A percentile compares a stretch with the other conserved stretches of the same genome.
Conservation (phyloP, 2,113 vertebrate genomes). For the Thalassoma bifasciatum region DNA sequence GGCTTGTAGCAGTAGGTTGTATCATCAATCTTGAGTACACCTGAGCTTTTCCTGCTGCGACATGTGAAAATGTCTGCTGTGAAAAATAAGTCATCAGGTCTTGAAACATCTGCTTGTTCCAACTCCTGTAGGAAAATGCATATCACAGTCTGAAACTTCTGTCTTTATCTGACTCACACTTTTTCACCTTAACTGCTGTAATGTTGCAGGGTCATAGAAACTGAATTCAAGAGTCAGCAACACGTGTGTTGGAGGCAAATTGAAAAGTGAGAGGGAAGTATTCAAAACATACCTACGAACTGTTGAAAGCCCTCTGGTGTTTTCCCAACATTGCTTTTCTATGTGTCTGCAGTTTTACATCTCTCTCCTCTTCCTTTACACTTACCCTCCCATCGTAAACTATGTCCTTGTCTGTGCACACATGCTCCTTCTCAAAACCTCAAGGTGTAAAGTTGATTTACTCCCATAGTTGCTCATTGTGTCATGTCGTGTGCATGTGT, state of each 20-base stretch:
- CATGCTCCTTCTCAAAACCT: constrained; percentile 52
- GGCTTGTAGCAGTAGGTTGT: not conserved
- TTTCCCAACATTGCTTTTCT: constrained; percentile 13
- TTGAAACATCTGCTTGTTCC: constrained; percentile 1
- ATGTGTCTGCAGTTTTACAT: not conserved
- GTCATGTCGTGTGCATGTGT: constrained; percentile 6
- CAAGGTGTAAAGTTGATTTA: constrained; percentile 66
- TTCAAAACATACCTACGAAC: not conserved
- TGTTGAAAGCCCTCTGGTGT: not conserved
- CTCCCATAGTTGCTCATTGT: constrained; percentile 22
- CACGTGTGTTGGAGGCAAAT: constrained; percentile 7
- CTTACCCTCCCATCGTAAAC: constrained; percentile 46
- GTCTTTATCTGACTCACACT: too few species aligned
- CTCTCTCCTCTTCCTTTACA: not conserved
- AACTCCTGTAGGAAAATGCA: not conserved
- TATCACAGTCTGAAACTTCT: too few species aligned
- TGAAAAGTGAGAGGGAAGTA: constrained; percentile 11
- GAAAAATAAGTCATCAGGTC: constrained; percentile 4
- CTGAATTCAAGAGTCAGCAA: too few species aligned
- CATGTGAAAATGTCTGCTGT: not conserved
- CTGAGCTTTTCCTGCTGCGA: not conserved
- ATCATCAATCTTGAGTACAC: not conserved
- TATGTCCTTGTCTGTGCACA: constrained; percentile 44
- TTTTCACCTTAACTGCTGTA: not conserved
- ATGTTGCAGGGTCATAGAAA: not conserved